These are phyloP conservation scores for Climacteris rufus DNA, from an alignment of 2,113 vertebrate species.

Conservation along the genomic window DNA sequence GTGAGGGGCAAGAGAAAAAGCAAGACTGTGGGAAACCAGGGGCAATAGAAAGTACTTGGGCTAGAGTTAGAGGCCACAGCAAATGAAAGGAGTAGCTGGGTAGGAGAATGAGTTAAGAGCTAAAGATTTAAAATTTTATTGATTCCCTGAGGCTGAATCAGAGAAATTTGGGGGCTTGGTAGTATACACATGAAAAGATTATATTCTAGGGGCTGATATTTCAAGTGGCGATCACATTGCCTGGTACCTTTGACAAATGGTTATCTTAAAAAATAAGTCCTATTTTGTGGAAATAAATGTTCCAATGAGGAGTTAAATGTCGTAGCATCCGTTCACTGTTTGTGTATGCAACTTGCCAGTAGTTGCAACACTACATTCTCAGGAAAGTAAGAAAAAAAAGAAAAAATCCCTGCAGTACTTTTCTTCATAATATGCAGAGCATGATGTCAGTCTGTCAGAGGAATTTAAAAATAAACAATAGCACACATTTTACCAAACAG, in stretches of 20 bases:
- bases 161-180: neutral
- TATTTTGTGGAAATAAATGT: neutral
- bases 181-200: neutral
- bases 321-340: neutral
- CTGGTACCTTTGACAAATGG: neutral
- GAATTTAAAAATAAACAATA: conserved; percentile 49
- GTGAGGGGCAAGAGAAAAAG: neutral
- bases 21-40: neutral
- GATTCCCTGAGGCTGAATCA: neutral
- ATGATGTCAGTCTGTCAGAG: conserved; percentile 35
- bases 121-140: neutral
- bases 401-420: conserved; percentile 9
- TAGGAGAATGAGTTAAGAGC: neutral
- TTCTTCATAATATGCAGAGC: conserved; percentile 23
- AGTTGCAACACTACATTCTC: conserved; percentile 46
- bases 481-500: conserved; percentile 14
- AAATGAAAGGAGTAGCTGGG: neutral
- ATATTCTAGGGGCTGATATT: neutral
- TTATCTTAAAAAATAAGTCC: neutral
- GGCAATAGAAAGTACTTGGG: neutral
- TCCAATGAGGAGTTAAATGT: conserved; percentile 4
- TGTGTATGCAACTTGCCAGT: conserved; percentile 2
- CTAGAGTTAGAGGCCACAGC: neutral
- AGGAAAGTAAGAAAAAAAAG: neutral
- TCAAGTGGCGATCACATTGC: neutral